Evolutionary conservation across 2,797 vertebrate genomes (phyloP).

Genomic region (Darevskia mixta): DNA sequence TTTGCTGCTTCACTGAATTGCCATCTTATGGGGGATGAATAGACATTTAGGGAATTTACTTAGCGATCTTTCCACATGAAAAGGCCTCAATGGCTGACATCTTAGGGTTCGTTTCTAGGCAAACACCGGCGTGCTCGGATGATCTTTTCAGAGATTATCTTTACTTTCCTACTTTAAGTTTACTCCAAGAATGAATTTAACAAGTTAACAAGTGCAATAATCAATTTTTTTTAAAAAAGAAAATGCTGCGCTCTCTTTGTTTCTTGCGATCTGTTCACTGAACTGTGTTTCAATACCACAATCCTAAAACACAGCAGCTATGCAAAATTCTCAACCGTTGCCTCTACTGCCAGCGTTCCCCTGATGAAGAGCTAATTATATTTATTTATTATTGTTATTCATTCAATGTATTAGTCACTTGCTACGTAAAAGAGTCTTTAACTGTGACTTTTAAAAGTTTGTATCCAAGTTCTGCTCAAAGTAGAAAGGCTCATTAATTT

Average conservation of each 20-base stretch:
- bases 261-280: not conserved
- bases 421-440: no score
- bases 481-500: no score
- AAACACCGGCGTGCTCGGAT: constrained; percentile 54
- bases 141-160: constrained; percentile 63
- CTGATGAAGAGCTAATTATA: no score
- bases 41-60: constrained; percentile 84
- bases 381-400: no score
- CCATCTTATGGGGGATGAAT: constrained; percentile 78
- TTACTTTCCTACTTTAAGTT: constrained; percentile 54
- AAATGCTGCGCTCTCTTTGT: not conserved
- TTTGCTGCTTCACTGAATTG: constrained; percentile 77
- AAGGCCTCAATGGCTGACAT: constrained; percentile 79
- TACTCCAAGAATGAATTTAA: constrained; percentile 53
- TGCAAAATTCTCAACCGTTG: not conserved
- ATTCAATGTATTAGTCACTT: no score
- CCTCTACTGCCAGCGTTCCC: not conserved
- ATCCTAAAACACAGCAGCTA: constrained; percentile 48
- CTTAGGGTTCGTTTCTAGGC: constrained; percentile 67
- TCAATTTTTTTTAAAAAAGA: not conserved
- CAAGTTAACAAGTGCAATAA: constrained; percentile 25
- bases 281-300: constrained; percentile 39
- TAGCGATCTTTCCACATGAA: constrained; percentile 84
- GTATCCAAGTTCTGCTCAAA: no score
- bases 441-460: no score